Evolutionary conservation across 2,888 invertebrate species (phyloP).

Genomic region (Erynnis tages): DNA sequence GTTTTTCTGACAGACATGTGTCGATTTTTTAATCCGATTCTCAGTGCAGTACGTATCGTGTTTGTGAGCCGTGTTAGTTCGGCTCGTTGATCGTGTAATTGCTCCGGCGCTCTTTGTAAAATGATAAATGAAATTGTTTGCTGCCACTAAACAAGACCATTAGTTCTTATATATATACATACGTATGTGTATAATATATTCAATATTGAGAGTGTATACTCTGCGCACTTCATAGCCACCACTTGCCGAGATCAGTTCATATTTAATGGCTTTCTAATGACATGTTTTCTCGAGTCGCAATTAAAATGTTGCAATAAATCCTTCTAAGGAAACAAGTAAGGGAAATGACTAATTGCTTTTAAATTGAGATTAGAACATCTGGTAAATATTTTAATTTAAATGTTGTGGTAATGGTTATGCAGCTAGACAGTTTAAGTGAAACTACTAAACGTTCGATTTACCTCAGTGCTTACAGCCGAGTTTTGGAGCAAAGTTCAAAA

Average conservation of each 20-base stretch:
- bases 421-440: no score
- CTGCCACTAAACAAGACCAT: constrained; percentile 10
- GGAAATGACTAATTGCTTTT: constrained; percentile 15
- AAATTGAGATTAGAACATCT: constrained; percentile 7
- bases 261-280: constrained; percentile 24
- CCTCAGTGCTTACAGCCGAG: no score
- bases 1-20: no score
- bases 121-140: constrained; percentile 10
- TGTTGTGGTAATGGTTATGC: not conserved
- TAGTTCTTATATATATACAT: not conserved
- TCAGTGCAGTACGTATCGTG: not conserved
- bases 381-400: constrained; percentile 10
- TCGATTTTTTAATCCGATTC: no score
- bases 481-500: no score
- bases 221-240: not conserved
- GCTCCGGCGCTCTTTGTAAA: not conserved
- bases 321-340: constrained; percentile 11
- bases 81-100: constrained; percentile 12
- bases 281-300: constrained; percentile 9
- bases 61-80: constrained; percentile 1
- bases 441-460: no score
- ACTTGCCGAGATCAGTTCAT: constrained; percentile 1
- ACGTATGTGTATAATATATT: no score
- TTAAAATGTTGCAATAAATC: constrained; percentile 20
- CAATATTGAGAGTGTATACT: no score